phyloP scores from a whole-genome alignment of 2,113 vertebrate species.

The Callorhinus ursinus region DNA sequence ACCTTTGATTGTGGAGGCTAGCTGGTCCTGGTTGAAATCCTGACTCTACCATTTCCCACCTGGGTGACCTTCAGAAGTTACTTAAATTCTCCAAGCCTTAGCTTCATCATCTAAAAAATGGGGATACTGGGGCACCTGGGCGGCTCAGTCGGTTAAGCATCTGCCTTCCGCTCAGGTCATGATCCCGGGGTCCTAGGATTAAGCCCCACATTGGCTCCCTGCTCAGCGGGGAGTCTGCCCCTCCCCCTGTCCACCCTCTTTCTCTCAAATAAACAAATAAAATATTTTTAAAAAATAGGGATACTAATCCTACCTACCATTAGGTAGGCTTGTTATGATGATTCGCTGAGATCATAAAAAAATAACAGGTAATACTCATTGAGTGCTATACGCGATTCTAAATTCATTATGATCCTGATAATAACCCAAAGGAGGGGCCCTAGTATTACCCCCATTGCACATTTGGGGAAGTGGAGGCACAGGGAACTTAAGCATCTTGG shows the following conservation, averaged over 20 bases:
- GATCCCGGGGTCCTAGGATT: neutral
- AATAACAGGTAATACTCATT: neutral
- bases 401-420: neutral
- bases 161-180: neutral
- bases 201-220: accelerated
- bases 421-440: neutral
- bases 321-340: neutral
- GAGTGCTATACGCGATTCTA: neutral
- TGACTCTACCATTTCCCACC: neutral
- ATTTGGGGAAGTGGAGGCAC: neutral
- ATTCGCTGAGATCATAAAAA: neutral
- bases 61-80: neutral
- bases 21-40: neutral
- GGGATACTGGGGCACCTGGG: neutral
- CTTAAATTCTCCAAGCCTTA: neutral
- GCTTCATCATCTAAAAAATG: neutral
- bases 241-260: neutral
- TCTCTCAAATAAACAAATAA: neutral
- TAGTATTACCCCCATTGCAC: too few relatives aligned
- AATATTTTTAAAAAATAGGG: neutral
- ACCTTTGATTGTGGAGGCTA: neutral
- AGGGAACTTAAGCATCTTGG: neutral
- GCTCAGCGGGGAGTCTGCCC: neutral
- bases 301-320: neutral
- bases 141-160: neutral